Conservation (phyloP, 2,888 invertebrate genomes). For the Andricus curvator region DNA sequence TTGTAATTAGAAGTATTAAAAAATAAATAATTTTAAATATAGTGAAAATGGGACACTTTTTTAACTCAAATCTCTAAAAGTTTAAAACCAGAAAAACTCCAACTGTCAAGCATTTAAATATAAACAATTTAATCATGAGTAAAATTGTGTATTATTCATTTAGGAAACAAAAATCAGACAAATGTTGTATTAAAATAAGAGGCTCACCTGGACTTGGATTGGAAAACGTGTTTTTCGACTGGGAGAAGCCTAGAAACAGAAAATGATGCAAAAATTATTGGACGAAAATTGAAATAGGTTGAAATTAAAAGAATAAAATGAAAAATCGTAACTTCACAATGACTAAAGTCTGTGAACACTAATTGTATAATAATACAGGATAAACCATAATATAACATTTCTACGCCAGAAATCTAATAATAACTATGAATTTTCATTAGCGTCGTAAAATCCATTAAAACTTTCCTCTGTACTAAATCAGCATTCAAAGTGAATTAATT, state of each 20-base stretch:
- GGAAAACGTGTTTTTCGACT: conserved; percentile 72
- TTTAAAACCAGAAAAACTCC: no score
- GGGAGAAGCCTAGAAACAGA: conserved; percentile 71
- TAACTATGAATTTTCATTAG: conserved; percentile 25
- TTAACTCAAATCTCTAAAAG: no score
- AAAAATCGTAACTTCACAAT: background rate
- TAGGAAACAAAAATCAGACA: background rate
- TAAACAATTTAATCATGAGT: no score
- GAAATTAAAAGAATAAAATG: background rate
- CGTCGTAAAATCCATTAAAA: conserved; percentile 33
- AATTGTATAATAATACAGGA: background rate
- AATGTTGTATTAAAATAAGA: conserved; percentile 29
- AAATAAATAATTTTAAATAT: no score
- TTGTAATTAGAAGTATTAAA: no score
- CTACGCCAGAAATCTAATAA: conserved; percentile 19
- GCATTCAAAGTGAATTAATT: conserved; percentile 35
- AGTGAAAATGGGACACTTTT: no score
- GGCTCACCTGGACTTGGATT: conserved; percentile 73
- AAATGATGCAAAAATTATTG: conserved; percentile 34
- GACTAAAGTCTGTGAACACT: background rate
- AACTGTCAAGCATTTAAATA: no score
- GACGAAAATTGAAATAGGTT: background rate
- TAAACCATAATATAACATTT: background rate
- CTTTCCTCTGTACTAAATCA: conserved; percentile 29
- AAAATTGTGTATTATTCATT: no score